Conservation (phyloP, 1,140 invertebrate genomes). For the Drosophila tristis region DNA sequence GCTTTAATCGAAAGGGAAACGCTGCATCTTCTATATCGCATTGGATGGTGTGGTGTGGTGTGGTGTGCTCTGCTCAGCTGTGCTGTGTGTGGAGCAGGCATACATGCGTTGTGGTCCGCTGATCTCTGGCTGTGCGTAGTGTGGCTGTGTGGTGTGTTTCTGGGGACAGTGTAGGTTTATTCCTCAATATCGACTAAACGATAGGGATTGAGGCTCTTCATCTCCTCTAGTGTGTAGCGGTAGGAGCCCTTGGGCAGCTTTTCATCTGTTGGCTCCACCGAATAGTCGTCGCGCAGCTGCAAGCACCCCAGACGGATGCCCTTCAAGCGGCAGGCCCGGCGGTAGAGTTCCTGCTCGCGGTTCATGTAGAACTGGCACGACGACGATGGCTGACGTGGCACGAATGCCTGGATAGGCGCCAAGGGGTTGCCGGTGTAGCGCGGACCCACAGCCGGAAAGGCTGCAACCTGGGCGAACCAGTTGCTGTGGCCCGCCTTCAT, state of each 20-base stretch:
- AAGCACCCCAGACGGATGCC: slow-evolving; percentile 47
- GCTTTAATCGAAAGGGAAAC: too few species aligned
- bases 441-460: slow-evolving; percentile 2
- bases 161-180: slow-evolving; percentile 15
- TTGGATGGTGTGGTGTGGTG: not conserved
- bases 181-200: slow-evolving; percentile 62
- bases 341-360: slow-evolving; percentile 72
- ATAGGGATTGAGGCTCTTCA: slow-evolving; percentile 75
- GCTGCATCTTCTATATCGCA: slow-evolving; percentile 12
- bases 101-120: not conserved
- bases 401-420: slow-evolving; percentile 10
- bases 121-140: too few species aligned
- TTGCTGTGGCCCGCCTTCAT: slow-evolving; percentile 40
- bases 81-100: not conserved
- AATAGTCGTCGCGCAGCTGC: slow-evolving; percentile 43
- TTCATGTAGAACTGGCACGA: slow-evolving; percentile 64
- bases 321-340: slow-evolving; percentile 63
- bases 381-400: slow-evolving; percentile 20
- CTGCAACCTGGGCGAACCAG: slow-evolving; percentile 37
- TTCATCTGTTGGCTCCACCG: slow-evolving; percentile 52
- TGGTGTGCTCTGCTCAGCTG: not conserved
- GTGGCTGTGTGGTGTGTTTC: slow-evolving; percentile 1
- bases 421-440: not conserved
- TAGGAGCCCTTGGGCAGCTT: slow-evolving; percentile 43
- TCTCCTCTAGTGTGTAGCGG: slow-evolving; percentile 70